Conservation (phyloP, 2,888 invertebrate species). For the Cheilosia grossa region DNA sequence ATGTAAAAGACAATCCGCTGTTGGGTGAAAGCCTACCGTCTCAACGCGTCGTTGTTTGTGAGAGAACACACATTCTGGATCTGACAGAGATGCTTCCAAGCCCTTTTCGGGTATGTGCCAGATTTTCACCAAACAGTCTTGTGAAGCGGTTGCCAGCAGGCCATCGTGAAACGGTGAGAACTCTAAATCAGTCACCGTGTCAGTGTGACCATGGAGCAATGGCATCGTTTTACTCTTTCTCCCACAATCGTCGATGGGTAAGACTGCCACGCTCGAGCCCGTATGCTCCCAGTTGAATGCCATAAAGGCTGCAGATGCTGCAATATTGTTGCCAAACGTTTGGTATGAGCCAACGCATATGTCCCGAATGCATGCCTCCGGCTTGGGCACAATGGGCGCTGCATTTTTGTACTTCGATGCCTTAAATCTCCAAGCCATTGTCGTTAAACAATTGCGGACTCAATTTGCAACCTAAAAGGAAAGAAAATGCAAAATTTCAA, state of each 20-base stretch:
- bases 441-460: constrained; percentile 29
- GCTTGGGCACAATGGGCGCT: constrained; percentile 96
- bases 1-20: constrained; percentile 94
- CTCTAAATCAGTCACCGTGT: constrained; percentile 96
- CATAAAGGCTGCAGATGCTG: constrained; percentile 96
- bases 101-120: constrained; percentile 95
- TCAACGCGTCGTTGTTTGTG: constrained; percentile 94
- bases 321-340: constrained; percentile 97
- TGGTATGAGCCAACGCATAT: constrained; percentile 96
- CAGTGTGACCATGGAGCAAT: constrained; percentile 92
- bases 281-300: constrained; percentile 98
- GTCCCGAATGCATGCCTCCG: constrained; percentile 94
- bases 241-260: constrained; percentile 94
- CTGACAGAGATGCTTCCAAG: constrained; percentile 89
- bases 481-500: not conserved
- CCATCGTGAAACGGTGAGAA: constrained; percentile 98
- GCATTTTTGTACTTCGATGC: constrained; percentile 99
- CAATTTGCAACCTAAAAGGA: constrained; percentile 42
- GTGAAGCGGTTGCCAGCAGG: constrained; percentile 94
- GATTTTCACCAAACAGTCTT: constrained; percentile 94
- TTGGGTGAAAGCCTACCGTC: constrained; percentile 95
- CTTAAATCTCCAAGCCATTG: constrained; percentile 97
- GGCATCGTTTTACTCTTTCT: constrained; percentile 95
- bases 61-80: constrained; percentile 91
- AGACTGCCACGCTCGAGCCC: constrained; percentile 94